Evolutionary conservation across 2,113 vertebrate species (phyloP).

Genomic region (Pluvianellus socialis): DNA sequence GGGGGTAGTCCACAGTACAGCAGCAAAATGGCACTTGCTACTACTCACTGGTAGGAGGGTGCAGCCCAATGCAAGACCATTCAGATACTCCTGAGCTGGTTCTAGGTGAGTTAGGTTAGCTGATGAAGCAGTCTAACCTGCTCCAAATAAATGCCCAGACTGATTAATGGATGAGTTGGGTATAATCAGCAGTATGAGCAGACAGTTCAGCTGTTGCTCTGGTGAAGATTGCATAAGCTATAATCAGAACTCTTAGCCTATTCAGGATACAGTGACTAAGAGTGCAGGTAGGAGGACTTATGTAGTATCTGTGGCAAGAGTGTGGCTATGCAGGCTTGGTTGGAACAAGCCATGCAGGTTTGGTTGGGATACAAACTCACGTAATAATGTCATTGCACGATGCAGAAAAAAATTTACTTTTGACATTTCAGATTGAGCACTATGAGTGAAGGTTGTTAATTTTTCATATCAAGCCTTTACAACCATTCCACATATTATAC

Average conservation of each 20-base stretch:
- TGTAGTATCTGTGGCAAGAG: not conserved
- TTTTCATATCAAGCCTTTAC: not conserved
- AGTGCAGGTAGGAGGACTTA: not conserved
- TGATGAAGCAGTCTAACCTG: not conserved
- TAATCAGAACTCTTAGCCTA: not conserved
- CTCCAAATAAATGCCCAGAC: not conserved
- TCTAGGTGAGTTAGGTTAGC: not conserved
- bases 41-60: not conserved
- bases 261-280: not conserved
- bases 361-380: not conserved
- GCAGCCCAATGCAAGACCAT: fast-evolving
- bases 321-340: not conserved
- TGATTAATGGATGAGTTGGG: not conserved
- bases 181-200: not conserved
- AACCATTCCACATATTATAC: not conserved
- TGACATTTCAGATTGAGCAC: not conserved
- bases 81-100: not conserved
- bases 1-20: not conserved
- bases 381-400: not conserved
- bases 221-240: not conserved
- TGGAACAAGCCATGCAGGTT: not conserved
- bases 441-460: not conserved
- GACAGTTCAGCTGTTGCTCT: not conserved
- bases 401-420: not conserved
- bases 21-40: not conserved